Conservation (phyloP, 2,113 vertebrate genomes). For the Toxostoma redivivum region DNA sequence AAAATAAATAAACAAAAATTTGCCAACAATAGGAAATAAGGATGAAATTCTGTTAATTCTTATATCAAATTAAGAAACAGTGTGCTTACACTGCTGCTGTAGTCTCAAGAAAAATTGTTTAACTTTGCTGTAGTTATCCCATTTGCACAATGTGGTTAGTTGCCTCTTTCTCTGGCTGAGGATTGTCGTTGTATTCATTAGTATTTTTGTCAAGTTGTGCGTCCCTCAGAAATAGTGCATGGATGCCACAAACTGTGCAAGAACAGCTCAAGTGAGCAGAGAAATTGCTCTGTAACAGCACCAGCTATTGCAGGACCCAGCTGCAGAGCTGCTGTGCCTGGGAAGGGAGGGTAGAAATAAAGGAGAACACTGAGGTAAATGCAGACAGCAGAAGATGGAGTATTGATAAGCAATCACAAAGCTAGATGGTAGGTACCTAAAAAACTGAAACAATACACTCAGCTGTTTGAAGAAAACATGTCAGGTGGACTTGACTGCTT, state of each 20-base stretch:
- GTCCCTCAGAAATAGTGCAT: neutral
- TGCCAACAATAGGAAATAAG: neutral
- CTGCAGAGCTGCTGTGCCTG: neutral
- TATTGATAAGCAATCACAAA: neutral
- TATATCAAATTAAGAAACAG: neutral
- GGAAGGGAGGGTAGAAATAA: neutral
- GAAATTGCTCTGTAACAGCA: accelerated
- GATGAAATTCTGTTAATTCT: neutral
- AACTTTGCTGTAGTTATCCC: neutral
- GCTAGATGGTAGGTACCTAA: neutral
- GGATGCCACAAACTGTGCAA: neutral
- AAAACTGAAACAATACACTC: neutral
- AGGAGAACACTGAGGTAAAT: neutral
- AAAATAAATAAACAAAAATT: neutral
- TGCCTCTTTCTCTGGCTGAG: neutral
- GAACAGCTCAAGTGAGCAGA: neutral
- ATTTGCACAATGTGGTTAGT: neutral
- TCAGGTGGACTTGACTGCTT: neutral
- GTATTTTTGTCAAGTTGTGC: neutral
- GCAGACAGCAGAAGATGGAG: neutral
- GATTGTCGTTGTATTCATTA: neutral
- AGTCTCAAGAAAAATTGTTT: neutral
- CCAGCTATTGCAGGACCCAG: neutral
- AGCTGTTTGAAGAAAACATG: neutral
- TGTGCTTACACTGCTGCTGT: accelerated